A percentile compares a stretch with the other conserved stretches of the same genome.
These are phyloP conservation scores for Wiebesia pumilae DNA, from an alignment of 1,140 invertebrate species.

Conservation along the genomic window DNA sequence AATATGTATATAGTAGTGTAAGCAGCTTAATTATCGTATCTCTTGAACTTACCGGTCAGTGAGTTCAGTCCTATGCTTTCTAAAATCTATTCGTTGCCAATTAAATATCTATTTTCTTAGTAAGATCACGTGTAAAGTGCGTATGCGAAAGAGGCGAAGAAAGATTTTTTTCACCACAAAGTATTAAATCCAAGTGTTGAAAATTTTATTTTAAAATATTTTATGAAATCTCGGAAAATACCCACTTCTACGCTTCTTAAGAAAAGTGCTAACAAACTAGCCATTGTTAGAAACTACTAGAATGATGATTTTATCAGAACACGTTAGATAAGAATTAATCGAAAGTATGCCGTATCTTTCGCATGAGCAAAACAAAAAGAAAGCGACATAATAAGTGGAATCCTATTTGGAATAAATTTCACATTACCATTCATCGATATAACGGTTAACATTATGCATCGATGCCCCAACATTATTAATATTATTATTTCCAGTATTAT, in stretches of 20 bases:
- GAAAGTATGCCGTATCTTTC: too few species aligned
- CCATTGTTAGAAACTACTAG: neutral
- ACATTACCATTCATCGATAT: neutral
- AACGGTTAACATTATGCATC: neutral
- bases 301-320: neutral
- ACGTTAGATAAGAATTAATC: too few species aligned
- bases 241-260: neutral
- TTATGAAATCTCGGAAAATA: neutral
- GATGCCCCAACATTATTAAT: neutral
- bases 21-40: neutral
- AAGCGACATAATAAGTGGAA: neutral
- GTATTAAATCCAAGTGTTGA: neutral
- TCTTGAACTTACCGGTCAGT: neutral
- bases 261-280: neutral
- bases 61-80: neutral
- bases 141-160: too few species aligned
- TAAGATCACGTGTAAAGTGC: neutral
- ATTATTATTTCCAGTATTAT: too few species aligned
- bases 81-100: neutral
- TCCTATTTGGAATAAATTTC: neutral
- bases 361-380: neutral
- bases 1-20: neutral
- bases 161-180: too few species aligned
- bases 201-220: neutral
- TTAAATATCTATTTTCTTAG: neutral